Base-by-base conservation (phyloP, 2,888 invertebrate species). In the Auanema sp. region DNA sequence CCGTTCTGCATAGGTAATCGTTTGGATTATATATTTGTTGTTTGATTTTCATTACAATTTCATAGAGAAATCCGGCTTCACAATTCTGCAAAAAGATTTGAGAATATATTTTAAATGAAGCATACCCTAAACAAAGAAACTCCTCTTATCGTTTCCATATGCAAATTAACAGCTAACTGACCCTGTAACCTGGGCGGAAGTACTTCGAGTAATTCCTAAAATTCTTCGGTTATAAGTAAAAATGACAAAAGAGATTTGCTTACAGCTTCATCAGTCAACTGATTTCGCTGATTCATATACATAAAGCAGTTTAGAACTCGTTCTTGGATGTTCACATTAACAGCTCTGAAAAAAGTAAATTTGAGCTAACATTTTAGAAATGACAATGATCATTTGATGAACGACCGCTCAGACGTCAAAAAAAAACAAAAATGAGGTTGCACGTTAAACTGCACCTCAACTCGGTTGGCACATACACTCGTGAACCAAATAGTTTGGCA, bases 1-100 rank as follows among this genome's bases (percentile, higher is more conserved):
- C 72, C 42, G 65, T 66, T 21, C 72, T 56, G 33, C 78, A 79
- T 8, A 81, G 55, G 66, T 71, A 79, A 59, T 81, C 80, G 50
- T 78, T 75, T 1, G 80, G 81, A 3, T 72, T 71, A 57, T 71
- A 80, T 61, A 80, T 75, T 58, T 81, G 80, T 71, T 78, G 79
- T 25, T 73, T 67, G 21, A 81, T 68, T 2, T 74, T 68, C 49
- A 79, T 58, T 14, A 81, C 80, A 11, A 80, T 60, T 56, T 81
- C 81, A 24, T 78, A 69, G 4, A 81, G 59, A 43, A 81, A 70
- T 6, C 73, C 68, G 25, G 67, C 56, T 42, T 80, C 77, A 57
- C 81, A 79, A 1, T 70, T 63, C 73, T 73, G 51, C 52, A 66
- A 25, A 5, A 21, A 21, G 16, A 23, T 41, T 16, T 25, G 40